Conservation (phyloP, 1,140 invertebrate species). For the Neodiprion fabricii region DNA sequence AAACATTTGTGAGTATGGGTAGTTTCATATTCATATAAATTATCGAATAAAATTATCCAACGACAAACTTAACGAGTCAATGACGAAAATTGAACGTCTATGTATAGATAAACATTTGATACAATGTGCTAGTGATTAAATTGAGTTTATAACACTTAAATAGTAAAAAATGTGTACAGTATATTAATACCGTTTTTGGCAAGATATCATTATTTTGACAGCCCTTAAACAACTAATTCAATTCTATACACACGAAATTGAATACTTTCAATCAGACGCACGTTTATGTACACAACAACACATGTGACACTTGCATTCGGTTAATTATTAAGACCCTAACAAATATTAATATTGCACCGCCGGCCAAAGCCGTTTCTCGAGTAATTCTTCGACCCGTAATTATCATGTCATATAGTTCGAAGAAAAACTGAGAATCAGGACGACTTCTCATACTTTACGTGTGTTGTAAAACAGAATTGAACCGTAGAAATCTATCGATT, state of each 20-base stretch:
- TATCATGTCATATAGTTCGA: neutral
- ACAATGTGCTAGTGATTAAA: neutral
- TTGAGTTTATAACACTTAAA: constrained; percentile 1
- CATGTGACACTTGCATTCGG: neutral
- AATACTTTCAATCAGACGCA: neutral
- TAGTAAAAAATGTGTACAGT: constrained; percentile 8
- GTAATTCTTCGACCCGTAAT: neutral
- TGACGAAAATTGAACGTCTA: neutral
- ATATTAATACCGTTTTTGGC: constrained; percentile 45
- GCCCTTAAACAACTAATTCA: neutral
- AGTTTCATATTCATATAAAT: neutral
- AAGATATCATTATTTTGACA: constrained; percentile 38
- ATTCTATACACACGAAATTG: neutral
- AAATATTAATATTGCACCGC: constrained; percentile 44
- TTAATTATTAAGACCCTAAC: neutral
- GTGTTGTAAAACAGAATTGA: neutral
- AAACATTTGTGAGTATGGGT: neutral
- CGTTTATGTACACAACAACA: no score
- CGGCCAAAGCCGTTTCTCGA: constrained; percentile 30
- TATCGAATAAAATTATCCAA: constrained; percentile 22
- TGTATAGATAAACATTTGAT: constrained; percentile 13
- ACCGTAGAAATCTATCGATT: no score
- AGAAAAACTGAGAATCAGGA: neutral
- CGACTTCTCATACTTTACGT: neutral
- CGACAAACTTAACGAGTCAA: constrained; percentile 7